Base-by-base conservation (phyloP, 2,888 invertebrate genomes). In the Synergus japonicus region DNA sequence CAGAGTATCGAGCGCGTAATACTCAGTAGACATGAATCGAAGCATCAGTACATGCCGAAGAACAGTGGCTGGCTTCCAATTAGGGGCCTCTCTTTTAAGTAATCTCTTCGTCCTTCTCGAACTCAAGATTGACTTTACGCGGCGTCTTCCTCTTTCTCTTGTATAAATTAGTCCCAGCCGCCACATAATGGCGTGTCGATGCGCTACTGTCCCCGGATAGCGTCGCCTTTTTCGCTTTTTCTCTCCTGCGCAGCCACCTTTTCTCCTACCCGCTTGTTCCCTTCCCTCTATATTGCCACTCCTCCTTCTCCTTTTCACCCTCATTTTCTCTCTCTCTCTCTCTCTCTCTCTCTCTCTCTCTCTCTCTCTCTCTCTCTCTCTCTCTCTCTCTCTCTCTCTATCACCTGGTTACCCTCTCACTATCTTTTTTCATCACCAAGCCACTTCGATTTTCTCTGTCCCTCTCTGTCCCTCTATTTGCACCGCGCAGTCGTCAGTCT, bases 111-210 rank as follows among this genome's bases (percentile, higher is more conserved):
- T 84, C 83, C 81, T 81, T 54, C 82, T 80, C 77, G 64, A 76
- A 79, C 82, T 66, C 81, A 78, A 86, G 85, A 83, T 85, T 87
- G 87, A 89, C 89, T 90, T 90, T 89, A 85, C 87, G 88, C 87
- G 87, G 88, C 88, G 85, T 91, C 88, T 87, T 89, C 88, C 89
- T 91, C 90, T 89, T 90, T 89, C 90, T 85, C 90, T 91, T 92
- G 92, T 92, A 92, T 92, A 92, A 92, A 92, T 92, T 92, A 92
- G 92, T 92, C 91, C 89, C 89, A 88, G 89, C 89, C 91, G 90
- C 89, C 91, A 91, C 91, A 91, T 92, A 92, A 92, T 92, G 90
- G 92, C 90, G 91, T 92, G 92, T 92, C 91, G 92, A 92, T 92
- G 90, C 89, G 92, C 92, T 91, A 91, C 92, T 88, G 91, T 91